Evolutionary conservation across 2,888 invertebrate species (phyloP).

Genomic region (Cecidostiba fungosa): DNA sequence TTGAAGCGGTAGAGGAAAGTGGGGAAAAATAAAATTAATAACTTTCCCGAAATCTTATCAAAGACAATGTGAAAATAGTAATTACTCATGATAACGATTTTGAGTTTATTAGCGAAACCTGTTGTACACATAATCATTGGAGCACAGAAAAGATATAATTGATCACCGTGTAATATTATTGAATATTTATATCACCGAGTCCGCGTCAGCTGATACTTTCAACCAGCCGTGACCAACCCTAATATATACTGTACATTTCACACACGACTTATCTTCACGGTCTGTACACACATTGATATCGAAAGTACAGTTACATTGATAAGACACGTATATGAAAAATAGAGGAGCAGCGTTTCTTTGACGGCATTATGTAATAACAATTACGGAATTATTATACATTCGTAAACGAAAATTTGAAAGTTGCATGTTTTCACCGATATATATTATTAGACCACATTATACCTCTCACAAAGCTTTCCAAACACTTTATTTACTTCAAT

Average conservation of each 20-base stretch:
- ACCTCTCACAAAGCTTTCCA: not conserved
- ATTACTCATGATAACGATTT: not conserved
- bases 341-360: not conserved
- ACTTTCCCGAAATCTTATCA: not conserved
- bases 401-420: not conserved
- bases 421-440: not conserved
- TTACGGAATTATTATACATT: not conserved
- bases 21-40: not conserved
- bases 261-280: not conserved
- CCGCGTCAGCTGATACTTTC: not conserved
- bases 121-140: not conserved
- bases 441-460: not conserved
- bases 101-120: not conserved
- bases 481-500: not conserved
- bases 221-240: not conserved
- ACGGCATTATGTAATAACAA: not conserved
- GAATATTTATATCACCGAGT: not conserved
- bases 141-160: not conserved
- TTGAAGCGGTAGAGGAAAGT: too few relatives aligned
- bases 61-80: not conserved
- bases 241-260: not conserved
- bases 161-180: not conserved
- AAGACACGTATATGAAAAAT: not conserved
- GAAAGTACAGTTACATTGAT: not conserved
- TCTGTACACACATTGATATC: not conserved